Conservation (phyloP, 2,113 vertebrate genomes). For the Naja naja region DNA sequence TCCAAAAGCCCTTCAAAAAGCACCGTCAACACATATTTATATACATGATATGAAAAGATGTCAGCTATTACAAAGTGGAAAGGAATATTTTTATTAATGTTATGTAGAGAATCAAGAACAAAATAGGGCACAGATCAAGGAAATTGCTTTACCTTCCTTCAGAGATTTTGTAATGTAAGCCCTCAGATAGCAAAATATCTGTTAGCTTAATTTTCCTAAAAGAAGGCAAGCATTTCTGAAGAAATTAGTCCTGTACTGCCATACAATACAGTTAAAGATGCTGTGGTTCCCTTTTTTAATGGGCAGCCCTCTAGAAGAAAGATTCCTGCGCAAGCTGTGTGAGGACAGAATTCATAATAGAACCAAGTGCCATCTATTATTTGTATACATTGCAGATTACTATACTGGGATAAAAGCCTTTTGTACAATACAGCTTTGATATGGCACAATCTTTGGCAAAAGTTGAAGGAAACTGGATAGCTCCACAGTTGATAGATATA, state of each 20-base stretch:
- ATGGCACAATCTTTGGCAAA: not conserved
- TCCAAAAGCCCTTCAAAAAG: not conserved
- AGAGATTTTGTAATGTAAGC: not conserved
- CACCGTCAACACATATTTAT: no score
- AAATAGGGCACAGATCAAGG: not conserved
- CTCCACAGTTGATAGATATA: not conserved
- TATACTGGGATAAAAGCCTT: not conserved
- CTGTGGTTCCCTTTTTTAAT: not conserved
- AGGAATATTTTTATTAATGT: not conserved
- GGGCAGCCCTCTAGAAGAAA: not conserved
- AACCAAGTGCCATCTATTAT: fast-evolving
- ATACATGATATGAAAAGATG: conserved; percentile 13
- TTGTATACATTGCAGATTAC: not conserved
- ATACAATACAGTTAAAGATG: not conserved
- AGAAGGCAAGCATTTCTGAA: not conserved
- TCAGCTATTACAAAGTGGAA: not conserved
- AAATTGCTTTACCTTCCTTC: not conserved
- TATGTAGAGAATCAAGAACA: not conserved
- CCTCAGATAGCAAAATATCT: not conserved
- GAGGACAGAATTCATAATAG: not conserved
- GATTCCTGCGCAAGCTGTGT: not conserved
- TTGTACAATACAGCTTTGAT: not conserved
- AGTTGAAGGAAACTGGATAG: not conserved
- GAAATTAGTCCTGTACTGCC: not conserved
- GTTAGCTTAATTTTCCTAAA: conserved; percentile 4